phyloP scores from a whole-genome alignment of 2,888 invertebrate species.

The Mesorhabditis spiculigera region DNA sequence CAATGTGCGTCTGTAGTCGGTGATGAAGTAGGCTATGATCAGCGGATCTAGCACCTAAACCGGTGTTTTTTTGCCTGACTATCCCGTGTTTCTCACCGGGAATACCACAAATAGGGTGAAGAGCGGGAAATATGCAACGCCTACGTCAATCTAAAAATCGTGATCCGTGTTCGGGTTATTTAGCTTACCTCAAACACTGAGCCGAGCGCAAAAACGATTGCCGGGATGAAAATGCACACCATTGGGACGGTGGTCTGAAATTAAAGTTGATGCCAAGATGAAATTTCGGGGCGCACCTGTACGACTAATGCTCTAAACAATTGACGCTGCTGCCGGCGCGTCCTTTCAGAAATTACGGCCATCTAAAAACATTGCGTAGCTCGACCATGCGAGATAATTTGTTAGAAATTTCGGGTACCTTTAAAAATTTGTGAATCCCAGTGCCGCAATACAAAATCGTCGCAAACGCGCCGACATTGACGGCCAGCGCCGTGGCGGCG shows the following conservation, averaged over 20 bases:
- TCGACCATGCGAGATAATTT: too few relatives aligned
- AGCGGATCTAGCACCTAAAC: constrained; percentile 4
- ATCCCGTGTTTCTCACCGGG: background rate
- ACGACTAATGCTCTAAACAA: background rate
- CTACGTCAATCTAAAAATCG: background rate
- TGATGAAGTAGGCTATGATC: background rate
- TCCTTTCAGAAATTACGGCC: background rate
- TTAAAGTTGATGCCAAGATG: background rate
- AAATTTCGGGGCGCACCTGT: background rate
- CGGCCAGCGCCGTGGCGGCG: background rate
- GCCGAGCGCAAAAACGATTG: background rate
- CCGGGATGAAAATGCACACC: constrained; percentile 4
- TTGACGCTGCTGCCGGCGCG: constrained; percentile 2
- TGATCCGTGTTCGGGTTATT: background rate
- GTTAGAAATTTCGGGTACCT: background rate
- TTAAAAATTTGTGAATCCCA: background rate
- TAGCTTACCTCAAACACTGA: background rate
- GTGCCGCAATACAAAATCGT: background rate
- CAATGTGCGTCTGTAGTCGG: background rate
- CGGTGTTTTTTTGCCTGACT: background rate
- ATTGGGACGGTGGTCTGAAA: background rate
- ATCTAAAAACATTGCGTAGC: background rate
- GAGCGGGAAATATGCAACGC: constrained; percentile 2
- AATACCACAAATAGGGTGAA: constrained; percentile 3
- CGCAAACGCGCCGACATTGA: background rate